Evolutionary conservation across 2,888 invertebrate genomes (phyloP).

Genomic region (Drosophila demipolita): DNA sequence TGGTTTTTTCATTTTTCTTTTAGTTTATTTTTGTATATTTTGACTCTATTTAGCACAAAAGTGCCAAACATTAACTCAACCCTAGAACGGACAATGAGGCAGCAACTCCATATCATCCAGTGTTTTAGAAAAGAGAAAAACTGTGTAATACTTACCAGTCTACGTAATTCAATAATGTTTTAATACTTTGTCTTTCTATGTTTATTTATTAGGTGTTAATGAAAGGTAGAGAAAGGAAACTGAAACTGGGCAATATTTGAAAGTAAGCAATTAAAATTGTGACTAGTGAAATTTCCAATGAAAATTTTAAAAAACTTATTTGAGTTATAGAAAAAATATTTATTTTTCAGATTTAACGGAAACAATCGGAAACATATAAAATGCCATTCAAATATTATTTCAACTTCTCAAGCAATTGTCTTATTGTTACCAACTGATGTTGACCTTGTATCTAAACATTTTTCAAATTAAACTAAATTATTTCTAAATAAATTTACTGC

Average conservation of each 20-base stretch:
- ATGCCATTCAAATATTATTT: background rate
- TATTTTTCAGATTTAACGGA: background rate
- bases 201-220: background rate
- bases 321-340: background rate
- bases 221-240: background rate
- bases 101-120: slow-evolving; percentile 12
- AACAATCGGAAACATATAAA: background rate
- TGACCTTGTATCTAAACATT: background rate
- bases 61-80: slow-evolving; percentile 5
- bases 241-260: background rate
- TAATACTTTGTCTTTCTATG: background rate
- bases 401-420: background rate
- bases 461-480: background rate
- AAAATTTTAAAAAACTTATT: background rate
- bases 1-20: slow-evolving; percentile 30
- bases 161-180: background rate
- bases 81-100: slow-evolving; percentile 3
- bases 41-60: slow-evolving; percentile 28
- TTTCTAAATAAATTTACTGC: background rate
- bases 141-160: background rate
- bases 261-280: background rate
- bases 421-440: background rate
- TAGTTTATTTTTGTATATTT: slow-evolving; percentile 15
- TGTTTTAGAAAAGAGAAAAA: background rate
- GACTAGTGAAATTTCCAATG: background rate